Base-by-base conservation (phyloP, 2,888 invertebrate species). In the Tipula lateralis region DNA sequence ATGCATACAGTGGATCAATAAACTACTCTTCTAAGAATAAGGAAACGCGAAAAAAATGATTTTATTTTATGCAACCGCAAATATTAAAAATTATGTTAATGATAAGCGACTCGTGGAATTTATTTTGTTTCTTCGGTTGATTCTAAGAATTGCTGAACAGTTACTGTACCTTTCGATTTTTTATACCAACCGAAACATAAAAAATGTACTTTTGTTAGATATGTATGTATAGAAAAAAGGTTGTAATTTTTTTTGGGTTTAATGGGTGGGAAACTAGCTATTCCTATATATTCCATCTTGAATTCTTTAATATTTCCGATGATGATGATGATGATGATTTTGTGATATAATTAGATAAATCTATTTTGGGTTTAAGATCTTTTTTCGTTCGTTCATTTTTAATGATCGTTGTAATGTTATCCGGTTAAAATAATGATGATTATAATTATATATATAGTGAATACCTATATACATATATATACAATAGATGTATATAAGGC, bases 291-390 rank as follows among this genome's bases (percentile, higher is more conserved):
- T 66, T 66, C 9, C 66, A 66, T 66, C 66, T 66, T 66, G 24
- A 24, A 66, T 66, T 66, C 24, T 66, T 66, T 66, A 66, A 66
- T 66, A 66, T 66, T 66, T 66, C 66, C 66, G 66, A 66, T 66
- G 66, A 66, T 66, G 66, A 66, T 50, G 50, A 16, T 50, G 19
- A 50, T 66, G 66, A 66, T 66, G 66, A 66, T 66, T 66, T 66
- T 66, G 66, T 66, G 66, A 66, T 66, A 66, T 66, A 66, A 66
- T 66, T 66, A 66, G 66, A 66, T 66, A 66, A 66, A 66, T 66
- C 66, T 66, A 66, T 66, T 66, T 66, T 66, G 66, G 66, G 66
- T 66, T 66, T 66, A 66, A 66, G 66, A 66, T 66, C 19, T 66
- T 66, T 66, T 66, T 66, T 66, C 24, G 66, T 66, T 66, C 24